These are phyloP conservation scores for Tapera naevia DNA, from an alignment of 2,797 vertebrate species.

Conservation along the genomic window DNA sequence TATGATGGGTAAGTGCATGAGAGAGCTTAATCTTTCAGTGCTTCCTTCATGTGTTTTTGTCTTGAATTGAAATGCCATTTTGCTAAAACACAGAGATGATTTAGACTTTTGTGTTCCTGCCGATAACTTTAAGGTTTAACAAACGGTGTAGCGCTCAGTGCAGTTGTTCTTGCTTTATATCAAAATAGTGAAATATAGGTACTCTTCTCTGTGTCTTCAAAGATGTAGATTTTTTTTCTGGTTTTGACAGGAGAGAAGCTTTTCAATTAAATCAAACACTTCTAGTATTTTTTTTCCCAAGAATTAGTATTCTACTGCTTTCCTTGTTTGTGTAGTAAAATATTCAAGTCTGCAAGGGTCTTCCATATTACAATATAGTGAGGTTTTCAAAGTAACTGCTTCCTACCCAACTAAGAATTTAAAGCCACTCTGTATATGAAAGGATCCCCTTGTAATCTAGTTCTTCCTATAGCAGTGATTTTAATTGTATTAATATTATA, in stretches of 20 bases:
- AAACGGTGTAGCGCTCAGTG: background rate
- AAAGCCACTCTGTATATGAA: background rate
- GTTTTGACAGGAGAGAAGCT: background rate
- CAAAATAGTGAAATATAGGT: background rate
- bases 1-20: constrained; percentile 89
- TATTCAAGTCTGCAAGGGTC: background rate
- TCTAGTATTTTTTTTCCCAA: background rate
- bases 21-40: background rate
- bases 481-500: background rate
- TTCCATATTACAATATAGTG: background rate
- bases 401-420: background rate
- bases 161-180: background rate
- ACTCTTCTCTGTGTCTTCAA: background rate
- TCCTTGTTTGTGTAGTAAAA: background rate
- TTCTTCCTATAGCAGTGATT: background rate
- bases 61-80: background rate
- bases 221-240: background rate
- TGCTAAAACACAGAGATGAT: background rate
- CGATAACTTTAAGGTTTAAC: background rate
- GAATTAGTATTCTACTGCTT: background rate
- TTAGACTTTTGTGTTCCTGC: background rate
- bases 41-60: background rate
- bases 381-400: background rate
- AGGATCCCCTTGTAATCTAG: background rate
- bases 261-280: background rate